Base-by-base conservation (phyloP, 2,113 vertebrate species). In the Anoura caudifer region DNA sequence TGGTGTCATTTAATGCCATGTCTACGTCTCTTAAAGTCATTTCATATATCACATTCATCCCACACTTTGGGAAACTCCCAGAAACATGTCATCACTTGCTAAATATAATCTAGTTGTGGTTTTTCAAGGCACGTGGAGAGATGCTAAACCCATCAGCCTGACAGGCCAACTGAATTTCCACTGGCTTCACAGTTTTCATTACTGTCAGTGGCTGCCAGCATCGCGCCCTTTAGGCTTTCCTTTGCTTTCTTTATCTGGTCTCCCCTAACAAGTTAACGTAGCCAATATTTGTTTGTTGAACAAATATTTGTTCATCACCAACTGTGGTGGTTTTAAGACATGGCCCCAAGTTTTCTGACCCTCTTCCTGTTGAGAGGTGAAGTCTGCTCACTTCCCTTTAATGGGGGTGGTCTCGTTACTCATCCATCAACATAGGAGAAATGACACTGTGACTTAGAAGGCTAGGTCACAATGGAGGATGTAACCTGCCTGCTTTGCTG, bases 51-150 rank as follows among this genome's bases (percentile, higher is more conserved):
- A 54, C 75, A 24, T 47, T n/a, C 90, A 22, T 45, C 86, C 76
- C 81, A 63, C 69, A 26, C 14, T 33, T 63, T 36, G 76, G 94
- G 70, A 67, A 79, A 56, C 61, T 90, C 76, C 89, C 86, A 91
- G 86, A 77, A 69, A n/a, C 63, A 22, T 19, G 81, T 87, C 90
- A 94, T 69, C 85, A 22, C 86, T 83, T 59, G 36, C 54, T 95
- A 92, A 96, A 84, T 76, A 90, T 81, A 75, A 84, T 24, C 47
- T 36, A 20, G 19, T 26, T 59, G 47, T 16, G 70, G 76, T 65
- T 92, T 92, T 63, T 67, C 41, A 54, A 67, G 47, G 80, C 52
- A 59, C 24, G 0, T 13, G 0, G 38, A 33, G 41, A 70, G 31
- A 36, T 31, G 3, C 7, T 11, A 33, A 63, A 13, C 28, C 54